phyloP scores from a whole-genome alignment of 2,888 invertebrate genomes.

The Tortrix viridana region DNA sequence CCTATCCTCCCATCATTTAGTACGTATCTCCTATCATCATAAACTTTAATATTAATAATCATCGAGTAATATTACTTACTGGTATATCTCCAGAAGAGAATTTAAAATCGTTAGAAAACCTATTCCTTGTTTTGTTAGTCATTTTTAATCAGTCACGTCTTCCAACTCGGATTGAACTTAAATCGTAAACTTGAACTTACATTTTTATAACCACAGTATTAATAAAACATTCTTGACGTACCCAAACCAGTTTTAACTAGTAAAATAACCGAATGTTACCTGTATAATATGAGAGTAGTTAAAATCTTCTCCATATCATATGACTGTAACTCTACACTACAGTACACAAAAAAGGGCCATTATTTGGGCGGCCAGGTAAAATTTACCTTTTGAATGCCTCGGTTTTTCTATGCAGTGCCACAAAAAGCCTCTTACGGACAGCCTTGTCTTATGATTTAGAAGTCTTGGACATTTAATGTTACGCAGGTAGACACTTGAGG shows the following conservation, averaged over 20 bases:
- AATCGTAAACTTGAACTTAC: neutral
- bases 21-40: too few relatives aligned
- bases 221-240: constrained; percentile 26
- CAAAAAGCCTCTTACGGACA: constrained; percentile 47
- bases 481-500: neutral
- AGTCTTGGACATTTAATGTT: constrained; percentile 17
- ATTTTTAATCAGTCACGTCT: too few relatives aligned
- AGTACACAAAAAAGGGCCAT: constrained; percentile 59
- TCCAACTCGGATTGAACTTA: neutral
- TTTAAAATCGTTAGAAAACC: too few relatives aligned
- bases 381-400: constrained; percentile 60
- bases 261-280: constrained; percentile 28
- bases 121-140: too few relatives aligned
- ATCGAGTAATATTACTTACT: too few relatives aligned
- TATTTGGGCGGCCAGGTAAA: constrained; percentile 72
- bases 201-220: constrained; percentile 1
- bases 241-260: constrained; percentile 26
- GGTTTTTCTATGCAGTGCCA: constrained; percentile 51
- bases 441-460: constrained; percentile 34
- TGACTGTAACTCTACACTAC: constrained; percentile 59
- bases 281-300: constrained; percentile 33
- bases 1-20: too few relatives aligned
- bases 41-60: too few relatives aligned
- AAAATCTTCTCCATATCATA: constrained; percentile 52
- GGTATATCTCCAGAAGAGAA: too few relatives aligned